These are phyloP conservation scores for Bombus waltoni DNA, from an alignment of 1,140 invertebrate genomes.

Conservation along the genomic window DNA sequence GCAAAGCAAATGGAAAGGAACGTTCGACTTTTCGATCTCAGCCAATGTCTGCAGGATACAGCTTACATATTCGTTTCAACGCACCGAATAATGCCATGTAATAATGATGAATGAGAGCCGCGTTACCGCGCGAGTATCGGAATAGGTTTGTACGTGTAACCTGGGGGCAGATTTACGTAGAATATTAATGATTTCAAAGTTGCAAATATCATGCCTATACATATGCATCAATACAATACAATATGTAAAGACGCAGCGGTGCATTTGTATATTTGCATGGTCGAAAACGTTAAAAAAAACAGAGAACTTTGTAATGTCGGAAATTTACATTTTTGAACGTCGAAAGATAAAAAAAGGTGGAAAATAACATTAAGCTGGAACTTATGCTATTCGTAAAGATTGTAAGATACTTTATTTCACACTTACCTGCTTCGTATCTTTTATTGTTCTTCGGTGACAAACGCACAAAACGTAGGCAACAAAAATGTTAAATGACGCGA, in stretches of 20 bases:
- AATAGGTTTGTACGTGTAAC: not conserved
- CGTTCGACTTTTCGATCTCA: not conserved
- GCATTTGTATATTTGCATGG: too few relatives aligned
- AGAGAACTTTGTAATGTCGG: not conserved
- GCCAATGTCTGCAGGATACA: not conserved
- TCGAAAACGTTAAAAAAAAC: not conserved
- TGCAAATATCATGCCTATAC: too few relatives aligned
- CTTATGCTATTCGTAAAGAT: not conserved
- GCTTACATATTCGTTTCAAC: not conserved
- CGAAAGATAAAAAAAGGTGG: not conserved
- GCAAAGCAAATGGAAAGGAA: not conserved
- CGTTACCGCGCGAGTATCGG: too few relatives aligned
- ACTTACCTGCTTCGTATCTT: conserved; percentile 26
- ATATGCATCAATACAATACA: too few relatives aligned
- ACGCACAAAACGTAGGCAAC: not conserved
- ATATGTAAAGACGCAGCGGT: too few relatives aligned
- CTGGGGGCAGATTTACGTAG: not conserved
- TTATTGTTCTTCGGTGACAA: not conserved
- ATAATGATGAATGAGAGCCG: too few relatives aligned
- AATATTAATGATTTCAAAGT: too few relatives aligned
- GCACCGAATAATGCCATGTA: not conserved
- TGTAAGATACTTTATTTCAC: conserved; percentile 29
- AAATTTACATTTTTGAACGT: too few relatives aligned
- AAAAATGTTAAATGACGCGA: not conserved
- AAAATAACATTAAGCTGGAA: not conserved